Evolutionary conservation across 2,888 invertebrate species (phyloP).

Genomic region (Parelbella ahira): DNA sequence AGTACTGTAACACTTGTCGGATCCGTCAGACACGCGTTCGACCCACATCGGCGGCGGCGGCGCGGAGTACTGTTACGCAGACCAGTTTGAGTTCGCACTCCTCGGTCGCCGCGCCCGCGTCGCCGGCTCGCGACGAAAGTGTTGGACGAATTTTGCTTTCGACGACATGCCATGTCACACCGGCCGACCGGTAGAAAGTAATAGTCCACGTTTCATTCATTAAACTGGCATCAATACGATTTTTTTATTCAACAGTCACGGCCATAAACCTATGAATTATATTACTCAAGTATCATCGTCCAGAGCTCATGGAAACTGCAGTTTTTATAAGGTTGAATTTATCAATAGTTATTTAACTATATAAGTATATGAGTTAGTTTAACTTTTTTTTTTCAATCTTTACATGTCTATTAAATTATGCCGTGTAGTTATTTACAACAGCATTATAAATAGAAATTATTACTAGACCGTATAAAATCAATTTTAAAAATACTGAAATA

Average conservation of each 20-base stretch:
- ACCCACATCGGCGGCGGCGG: constrained; percentile 54
- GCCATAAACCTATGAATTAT: constrained; percentile 1
- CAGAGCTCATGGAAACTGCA: too few relatives aligned
- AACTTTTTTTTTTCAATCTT: too few relatives aligned
- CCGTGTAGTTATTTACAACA: too few relatives aligned
- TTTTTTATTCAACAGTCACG: constrained; percentile 26
- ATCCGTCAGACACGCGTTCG: constrained; percentile 36
- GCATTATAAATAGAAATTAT: too few relatives aligned
- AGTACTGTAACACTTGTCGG: neutral
- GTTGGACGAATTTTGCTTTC: constrained; percentile 77
- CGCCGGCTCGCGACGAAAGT: constrained; percentile 72
- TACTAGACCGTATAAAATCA: too few relatives aligned
- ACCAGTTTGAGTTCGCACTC: constrained; percentile 66
- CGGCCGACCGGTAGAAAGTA: constrained; percentile 64
- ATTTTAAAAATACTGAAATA: too few relatives aligned
- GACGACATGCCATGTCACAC: constrained; percentile 53
- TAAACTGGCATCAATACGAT: constrained; percentile 19
- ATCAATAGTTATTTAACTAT: too few relatives aligned
- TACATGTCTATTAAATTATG: too few relatives aligned
- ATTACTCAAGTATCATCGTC: constrained; percentile 5
- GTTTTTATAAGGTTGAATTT: too few relatives aligned
- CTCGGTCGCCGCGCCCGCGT: constrained; percentile 54
- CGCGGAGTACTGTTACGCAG: constrained; percentile 63
- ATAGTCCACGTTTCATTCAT: constrained; percentile 52
- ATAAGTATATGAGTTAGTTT: too few relatives aligned